These are phyloP conservation scores for Pristiophorus japonicus DNA, from an alignment of 2,113 vertebrate species.

Conservation along the genomic window DNA sequence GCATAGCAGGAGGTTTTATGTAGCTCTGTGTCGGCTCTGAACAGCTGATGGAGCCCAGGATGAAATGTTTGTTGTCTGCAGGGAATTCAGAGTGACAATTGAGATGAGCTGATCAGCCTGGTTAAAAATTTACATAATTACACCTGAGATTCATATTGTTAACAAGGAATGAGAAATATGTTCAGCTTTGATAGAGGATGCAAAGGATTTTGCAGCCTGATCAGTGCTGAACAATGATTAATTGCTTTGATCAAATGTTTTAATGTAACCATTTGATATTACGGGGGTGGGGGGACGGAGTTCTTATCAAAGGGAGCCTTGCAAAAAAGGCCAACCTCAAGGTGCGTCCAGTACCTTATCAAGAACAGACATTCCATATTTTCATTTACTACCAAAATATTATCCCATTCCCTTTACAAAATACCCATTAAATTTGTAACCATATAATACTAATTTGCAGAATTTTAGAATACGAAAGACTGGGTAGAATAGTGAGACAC, in stretches of 20 bases:
- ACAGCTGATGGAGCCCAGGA: constrained; percentile 21
- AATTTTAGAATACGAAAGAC: background rate
- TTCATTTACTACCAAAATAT: constrained; percentile 7
- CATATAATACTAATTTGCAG: background rate
- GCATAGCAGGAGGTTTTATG: constrained; percentile 15
- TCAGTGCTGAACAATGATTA: constrained; percentile 16
- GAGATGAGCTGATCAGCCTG: constrained; percentile 1
- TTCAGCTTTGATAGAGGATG: constrained; percentile 3
- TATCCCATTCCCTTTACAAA: too few species aligned
- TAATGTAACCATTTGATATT: background rate
- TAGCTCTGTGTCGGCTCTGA: background rate
- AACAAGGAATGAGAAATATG: constrained; percentile 29
- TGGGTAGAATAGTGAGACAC: background rate
- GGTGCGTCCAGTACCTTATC: background rate
- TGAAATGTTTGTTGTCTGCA: constrained; percentile 1
- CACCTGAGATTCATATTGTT: constrained; percentile 12
- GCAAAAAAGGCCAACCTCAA: background rate
- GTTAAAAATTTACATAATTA: constrained; percentile 19
- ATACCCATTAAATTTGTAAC: background rate
- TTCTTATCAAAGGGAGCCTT: background rate
- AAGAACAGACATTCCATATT: background rate
- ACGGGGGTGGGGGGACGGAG: too few species aligned
- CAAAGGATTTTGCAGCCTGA: background rate
- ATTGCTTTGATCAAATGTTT: constrained; percentile 22
- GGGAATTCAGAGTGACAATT: constrained; percentile 28